phyloP scores from a whole-genome alignment of 2,797 vertebrate species.

The Rhynchonycteris naso region DNA sequence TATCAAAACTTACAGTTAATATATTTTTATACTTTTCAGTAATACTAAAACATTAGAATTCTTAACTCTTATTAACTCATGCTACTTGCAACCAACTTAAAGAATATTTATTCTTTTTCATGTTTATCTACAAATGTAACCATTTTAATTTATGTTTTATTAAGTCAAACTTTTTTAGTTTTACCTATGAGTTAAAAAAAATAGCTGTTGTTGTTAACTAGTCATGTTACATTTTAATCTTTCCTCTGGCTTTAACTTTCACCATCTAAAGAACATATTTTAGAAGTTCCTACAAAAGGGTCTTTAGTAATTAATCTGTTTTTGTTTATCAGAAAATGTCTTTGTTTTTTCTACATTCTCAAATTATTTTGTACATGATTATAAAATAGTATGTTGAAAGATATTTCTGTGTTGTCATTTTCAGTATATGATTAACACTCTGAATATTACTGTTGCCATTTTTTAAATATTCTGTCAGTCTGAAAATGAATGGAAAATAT shows the following conservation, averaged over 20 bases:
- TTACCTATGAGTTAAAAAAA: neutral
- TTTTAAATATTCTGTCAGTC: neutral
- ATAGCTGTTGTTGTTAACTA: neutral
- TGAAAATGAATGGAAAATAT: neutral
- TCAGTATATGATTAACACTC: neutral
- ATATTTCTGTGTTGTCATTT: neutral
- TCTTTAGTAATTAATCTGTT: neutral
- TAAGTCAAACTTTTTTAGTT: neutral
- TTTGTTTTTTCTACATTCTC: conserved; percentile 4
- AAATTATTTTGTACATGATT: neutral
- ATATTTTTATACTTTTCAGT: neutral
- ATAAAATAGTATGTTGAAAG: neutral
- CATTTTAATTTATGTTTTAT: neutral
- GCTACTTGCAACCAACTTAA: neutral
- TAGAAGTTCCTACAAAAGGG: neutral
- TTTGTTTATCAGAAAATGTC: neutral
- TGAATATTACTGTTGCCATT: neutral
- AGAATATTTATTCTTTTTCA: neutral
- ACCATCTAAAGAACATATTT: neutral
- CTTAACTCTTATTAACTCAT: neutral
- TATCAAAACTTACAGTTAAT: neutral
- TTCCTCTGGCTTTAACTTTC: conserved; percentile 38
- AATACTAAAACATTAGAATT: neutral
- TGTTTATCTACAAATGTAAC: neutral
- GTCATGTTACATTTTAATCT: neutral